Evolutionary conservation across 1,140 invertebrate genomes (phyloP).

Genomic region (Drosophila prosaltans): DNA sequence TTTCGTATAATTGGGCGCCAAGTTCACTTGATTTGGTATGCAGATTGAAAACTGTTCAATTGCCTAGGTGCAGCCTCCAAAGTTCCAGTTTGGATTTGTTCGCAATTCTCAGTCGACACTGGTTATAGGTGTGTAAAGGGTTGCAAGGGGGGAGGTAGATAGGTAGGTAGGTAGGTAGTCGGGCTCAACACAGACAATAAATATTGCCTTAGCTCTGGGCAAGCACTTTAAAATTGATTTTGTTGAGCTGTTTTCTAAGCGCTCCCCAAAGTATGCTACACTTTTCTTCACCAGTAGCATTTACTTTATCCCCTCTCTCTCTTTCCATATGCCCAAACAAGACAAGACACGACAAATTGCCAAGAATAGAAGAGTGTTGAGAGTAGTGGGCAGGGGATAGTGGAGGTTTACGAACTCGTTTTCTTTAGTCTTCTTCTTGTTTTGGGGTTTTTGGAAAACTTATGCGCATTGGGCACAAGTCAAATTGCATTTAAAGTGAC

Average conservation of each 20-base stretch:
- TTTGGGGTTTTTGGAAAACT: slow-evolving; percentile 44
- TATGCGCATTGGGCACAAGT: slow-evolving; percentile 78
- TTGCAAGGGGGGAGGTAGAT: neutral
- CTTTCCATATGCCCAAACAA: slow-evolving; percentile 22
- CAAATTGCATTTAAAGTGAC: slow-evolving; percentile 80
- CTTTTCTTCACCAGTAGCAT: slow-evolving; percentile 23
- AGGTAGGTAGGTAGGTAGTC: neutral
- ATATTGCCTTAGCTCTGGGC: slow-evolving; percentile 37
- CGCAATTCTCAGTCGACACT: slow-evolving; percentile 1
- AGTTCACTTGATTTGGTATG: slow-evolving; percentile 57
- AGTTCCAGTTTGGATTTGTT: slow-evolving; percentile 6
- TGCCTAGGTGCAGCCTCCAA: slow-evolving; percentile 10
- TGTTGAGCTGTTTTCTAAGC: slow-evolving; percentile 54
- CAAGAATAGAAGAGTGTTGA: slow-evolving; percentile 36
- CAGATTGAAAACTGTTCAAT: slow-evolving; percentile 62
- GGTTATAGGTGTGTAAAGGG: neutral
- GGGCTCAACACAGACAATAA: slow-evolving; percentile 53
- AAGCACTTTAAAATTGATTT: slow-evolving; percentile 68
- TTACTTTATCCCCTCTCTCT: neutral
- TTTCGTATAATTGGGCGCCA: slow-evolving; percentile 42
- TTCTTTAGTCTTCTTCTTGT: slow-evolving; percentile 9
- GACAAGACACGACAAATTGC: slow-evolving; percentile 76
- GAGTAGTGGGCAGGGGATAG: slow-evolving; percentile 4
- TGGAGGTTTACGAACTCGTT: too few relatives aligned
- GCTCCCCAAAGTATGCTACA: slow-evolving; percentile 61